Conservation (phyloP, 2,113 vertebrate genomes). For the Menura novaehollandiae region DNA sequence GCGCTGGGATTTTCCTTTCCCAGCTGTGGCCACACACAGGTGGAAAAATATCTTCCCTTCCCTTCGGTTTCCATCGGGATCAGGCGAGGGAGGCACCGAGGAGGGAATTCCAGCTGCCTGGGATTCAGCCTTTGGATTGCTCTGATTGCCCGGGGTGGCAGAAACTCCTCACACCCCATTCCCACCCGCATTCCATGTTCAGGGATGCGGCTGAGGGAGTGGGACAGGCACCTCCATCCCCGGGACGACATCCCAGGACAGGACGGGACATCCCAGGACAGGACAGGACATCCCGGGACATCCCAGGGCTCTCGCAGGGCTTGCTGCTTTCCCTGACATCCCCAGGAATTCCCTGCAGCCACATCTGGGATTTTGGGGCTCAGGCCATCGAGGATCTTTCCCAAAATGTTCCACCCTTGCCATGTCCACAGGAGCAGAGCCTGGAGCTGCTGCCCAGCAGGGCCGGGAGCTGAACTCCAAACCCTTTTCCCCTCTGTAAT, state of each 20-base stretch:
- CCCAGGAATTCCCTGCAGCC: neutral
- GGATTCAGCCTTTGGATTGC: no score
- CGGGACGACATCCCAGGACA: neutral
- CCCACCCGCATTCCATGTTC: no score
- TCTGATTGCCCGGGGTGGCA: no score
- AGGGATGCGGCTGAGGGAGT: fast-evolving
- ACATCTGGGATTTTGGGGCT: neutral
- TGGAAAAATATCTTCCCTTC: neutral
- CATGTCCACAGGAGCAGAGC: neutral
- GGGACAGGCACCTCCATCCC: neutral
- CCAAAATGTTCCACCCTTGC: neutral
- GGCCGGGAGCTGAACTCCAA: slow-evolving; percentile 37
- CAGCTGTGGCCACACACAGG: neutral
- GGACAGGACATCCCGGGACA: neutral
- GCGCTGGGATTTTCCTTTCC: neutral
- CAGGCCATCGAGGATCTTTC: neutral
- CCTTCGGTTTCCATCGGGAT: neutral
- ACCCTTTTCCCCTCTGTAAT: slow-evolving; percentile 69
- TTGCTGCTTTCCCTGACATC: neutral
- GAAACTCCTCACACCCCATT: neutral
- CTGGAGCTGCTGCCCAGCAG: slow-evolving; percentile 31
- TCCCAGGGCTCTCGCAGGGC: neutral
- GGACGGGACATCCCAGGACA: neutral
- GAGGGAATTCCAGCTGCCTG: no score
- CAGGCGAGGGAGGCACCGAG: no score